Evolutionary conservation across 2,113 vertebrate species (phyloP), one percentile per base, ranked within the genome.

Genomic region (Himantopus leucocephalus): DNA sequence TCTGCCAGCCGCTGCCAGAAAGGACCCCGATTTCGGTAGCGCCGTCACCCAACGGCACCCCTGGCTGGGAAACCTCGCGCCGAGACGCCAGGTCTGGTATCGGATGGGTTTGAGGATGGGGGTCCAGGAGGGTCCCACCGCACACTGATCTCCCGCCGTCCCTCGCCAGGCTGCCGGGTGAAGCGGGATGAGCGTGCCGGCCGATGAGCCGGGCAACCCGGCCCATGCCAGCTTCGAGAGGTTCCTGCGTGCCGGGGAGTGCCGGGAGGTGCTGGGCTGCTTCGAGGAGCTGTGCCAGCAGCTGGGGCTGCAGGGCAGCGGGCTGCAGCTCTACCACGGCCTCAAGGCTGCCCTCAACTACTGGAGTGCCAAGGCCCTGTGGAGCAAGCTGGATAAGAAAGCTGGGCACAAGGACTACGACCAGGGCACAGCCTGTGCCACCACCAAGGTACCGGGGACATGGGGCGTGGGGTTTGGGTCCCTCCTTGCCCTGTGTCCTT

Each of bases 321-420:
- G 99, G 47, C 98, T 98, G 41, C 94, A 83, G 67, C 99, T 99
- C 58, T 99, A 99, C 78, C 93, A 94, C 1, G 98, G 98, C 88
- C 97, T 99, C 73, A 99, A 99, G 94, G 98, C 98, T 56, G 97
- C 97, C 50, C 98, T 99, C 81, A 99, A 99, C 97, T 99, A 98
- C 97, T 99, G 99, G 99, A 99, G 98, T 41, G 99, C 99, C 97
- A 99, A 99, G 96, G 98, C 98, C 0, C 92, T 99, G 59, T 99
- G 99, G 99, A 96, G 94, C 64, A 99, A 99, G 87, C 97, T 99
- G 91, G 99, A 99, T 97, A 99, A 99, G 94, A 98, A 99, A 77
- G 99, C 98, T 0, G 90, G 97, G 18, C 99, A 99, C 90, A 82
- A 83, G 6, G 98, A 98, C 70, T 99, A 99, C 23, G 97, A 99